phyloP scores from a whole-genome alignment of 2,888 invertebrate species.

The Papilio demoleus region DNA sequence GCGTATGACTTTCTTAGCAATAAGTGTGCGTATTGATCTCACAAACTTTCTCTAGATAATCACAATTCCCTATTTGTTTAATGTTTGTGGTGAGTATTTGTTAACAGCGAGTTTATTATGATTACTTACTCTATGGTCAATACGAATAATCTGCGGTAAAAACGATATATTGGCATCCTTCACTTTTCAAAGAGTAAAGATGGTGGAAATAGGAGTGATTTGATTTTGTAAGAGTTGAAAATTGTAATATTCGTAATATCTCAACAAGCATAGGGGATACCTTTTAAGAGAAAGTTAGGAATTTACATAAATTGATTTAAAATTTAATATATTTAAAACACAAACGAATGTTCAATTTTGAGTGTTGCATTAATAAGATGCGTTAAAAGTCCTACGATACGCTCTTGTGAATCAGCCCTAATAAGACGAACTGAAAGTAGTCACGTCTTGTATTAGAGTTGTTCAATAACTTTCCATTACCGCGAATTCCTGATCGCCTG shows the following conservation, averaged over 20 bases:
- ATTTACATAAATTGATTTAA: too few species aligned
- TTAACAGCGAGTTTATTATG: slow-evolving; percentile 4
- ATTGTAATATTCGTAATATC: not conserved
- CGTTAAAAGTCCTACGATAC: not conserved
- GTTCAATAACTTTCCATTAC: slow-evolving; percentile 42
- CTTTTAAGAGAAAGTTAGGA: too few species aligned
- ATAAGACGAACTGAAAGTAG: slow-evolving; percentile 39
- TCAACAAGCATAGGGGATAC: too few species aligned
- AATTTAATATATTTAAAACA: too few species aligned
- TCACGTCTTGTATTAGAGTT: slow-evolving; percentile 42
- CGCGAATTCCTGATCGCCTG: slow-evolving; percentile 39
- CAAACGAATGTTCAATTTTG: not conserved
- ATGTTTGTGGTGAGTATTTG: slow-evolving; percentile 13
- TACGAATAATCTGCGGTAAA: not conserved
- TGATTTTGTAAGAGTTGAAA: not conserved
- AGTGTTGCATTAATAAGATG: too few species aligned
- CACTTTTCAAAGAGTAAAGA: not conserved
- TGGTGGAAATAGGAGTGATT: not conserved
- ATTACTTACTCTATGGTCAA: slow-evolving; percentile 1
- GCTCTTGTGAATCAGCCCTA: slow-evolving; percentile 30
- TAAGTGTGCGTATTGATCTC: slow-evolving; percentile 5
- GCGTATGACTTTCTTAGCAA: not conserved
- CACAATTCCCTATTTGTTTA: not conserved
- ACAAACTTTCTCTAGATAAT: not conserved
- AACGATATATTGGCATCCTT: not conserved